These are phyloP conservation scores for Spisula subtruncata DNA, from an alignment of 2,888 invertebrate species.

Conservation along the genomic window DNA sequence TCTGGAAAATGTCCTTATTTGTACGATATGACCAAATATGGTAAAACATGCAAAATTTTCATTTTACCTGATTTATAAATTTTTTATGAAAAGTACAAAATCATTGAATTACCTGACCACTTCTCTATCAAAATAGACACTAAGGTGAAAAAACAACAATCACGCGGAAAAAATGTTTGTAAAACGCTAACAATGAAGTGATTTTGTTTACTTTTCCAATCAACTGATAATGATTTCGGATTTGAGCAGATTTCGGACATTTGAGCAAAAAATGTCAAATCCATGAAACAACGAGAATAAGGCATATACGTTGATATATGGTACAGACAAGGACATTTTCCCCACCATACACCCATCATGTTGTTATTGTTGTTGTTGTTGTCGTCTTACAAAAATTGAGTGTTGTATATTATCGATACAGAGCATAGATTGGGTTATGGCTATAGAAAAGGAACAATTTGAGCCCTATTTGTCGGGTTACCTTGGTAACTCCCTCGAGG, in stretches of 20 bases:
- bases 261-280: too few relatives aligned
- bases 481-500: constrained; percentile 81
- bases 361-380: constrained; percentile 46
- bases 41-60: background rate
- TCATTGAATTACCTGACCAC: too few relatives aligned
- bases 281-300: too few relatives aligned
- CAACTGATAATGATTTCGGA: too few relatives aligned
- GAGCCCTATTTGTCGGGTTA: constrained; percentile 84
- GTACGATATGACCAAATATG: constrained; percentile 14
- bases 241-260: too few relatives aligned
- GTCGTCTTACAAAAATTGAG: constrained; percentile 38
- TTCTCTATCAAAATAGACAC: too few relatives aligned
- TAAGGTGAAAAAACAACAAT: background rate
- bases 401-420: constrained; percentile 68
- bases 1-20: background rate
- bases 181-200: too few relatives aligned
- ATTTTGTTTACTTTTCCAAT: too few relatives aligned
- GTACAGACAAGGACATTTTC: constrained; percentile 23
- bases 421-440: constrained; percentile 85
- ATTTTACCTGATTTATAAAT: background rate
- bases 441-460: constrained; percentile 84
- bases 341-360: constrained; percentile 2
- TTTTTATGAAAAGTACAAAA: too few relatives aligned
- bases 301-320: background rate
- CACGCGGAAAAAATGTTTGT: background rate